Evolutionary conservation across 2,888 invertebrate genomes (phyloP), one percentile per base, ranked within the genome.

Genomic region (Phorcus lineatus): DNA sequence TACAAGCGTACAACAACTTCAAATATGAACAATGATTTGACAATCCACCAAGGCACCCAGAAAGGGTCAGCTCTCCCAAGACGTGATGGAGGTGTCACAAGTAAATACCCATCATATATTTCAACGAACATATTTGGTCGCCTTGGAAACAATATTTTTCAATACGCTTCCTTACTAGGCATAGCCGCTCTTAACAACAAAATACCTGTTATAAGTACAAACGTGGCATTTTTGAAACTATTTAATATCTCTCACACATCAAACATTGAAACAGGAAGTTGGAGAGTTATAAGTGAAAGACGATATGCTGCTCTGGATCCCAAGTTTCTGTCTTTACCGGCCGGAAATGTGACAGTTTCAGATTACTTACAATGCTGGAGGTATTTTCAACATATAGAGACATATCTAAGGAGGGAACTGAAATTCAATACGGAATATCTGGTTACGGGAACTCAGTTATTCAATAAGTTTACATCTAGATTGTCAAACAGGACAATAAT

Each of bases 121-220:
- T 75, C 78, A 0, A 36, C 75, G 0, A 31, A 62, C 2, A 47
- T 62, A 0, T 22, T 40, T 16, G 85, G 86, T 3, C 53, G 83
- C 11, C 74, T 86, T 28, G 84, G 86, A 3, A 85, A 86, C 66
- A 84, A 84, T 76, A 80, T 86, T 81, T 86, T 86, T 70, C 83
- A 85, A 74, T 77, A 84, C 22, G 85, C 86, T n/a, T 81, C 80
- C 11, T 54, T 86, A 70, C 62, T 83, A 4, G 86, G 86, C 6
- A 82, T 84, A 28, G 83, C 86, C 9, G 36, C 70, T 2, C 54
- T 9, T 3, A 80, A 80, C 28, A 78, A 82, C 24, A 79, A 79
- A n/a, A 53, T 55, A 13, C 66, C 82, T 16, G 82, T 85, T 40
- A 40, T 86, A 17, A 53, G 75, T 17, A 74, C 40, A 22, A 28